Conservation (phyloP, 2,888 invertebrate species). For the Nomada ferruginata region DNA sequence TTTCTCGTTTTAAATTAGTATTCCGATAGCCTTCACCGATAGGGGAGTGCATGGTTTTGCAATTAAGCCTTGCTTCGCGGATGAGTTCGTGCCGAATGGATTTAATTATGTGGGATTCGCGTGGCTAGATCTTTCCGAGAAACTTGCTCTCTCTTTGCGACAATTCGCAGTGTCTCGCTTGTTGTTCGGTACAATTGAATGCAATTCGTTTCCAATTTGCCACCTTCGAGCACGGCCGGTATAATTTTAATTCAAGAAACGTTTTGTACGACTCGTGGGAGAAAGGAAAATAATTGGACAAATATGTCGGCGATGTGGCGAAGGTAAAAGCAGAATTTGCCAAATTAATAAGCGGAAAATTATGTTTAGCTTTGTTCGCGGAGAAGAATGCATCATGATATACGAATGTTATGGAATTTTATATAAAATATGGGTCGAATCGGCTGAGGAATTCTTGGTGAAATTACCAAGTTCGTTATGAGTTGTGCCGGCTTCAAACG, state of each 20-base stretch:
- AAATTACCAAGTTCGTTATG: conserved; percentile 37
- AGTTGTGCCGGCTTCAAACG: conserved; percentile 36
- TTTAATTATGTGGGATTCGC: not conserved
- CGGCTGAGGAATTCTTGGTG: not conserved
- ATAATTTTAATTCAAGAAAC: conserved; percentile 9
- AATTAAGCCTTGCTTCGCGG: conserved; percentile 5
- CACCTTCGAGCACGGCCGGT: not conserved
- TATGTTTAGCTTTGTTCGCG: not conserved
- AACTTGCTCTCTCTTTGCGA: not conserved
- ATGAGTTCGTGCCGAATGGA: not conserved
- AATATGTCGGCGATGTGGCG: not conserved
- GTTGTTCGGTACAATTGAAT: not conserved
- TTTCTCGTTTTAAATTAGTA: too few species aligned
- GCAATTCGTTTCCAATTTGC: conserved; percentile 10
- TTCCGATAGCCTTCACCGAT: not conserved
- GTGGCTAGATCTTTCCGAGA: not conserved
- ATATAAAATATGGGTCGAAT: not conserved
- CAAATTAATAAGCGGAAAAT: not conserved
- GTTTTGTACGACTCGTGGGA: conserved; percentile 43
- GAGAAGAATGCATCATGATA: not conserved
- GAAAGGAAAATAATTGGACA: conserved; percentile 69
- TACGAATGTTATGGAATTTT: not conserved
- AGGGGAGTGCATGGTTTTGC: not conserved
- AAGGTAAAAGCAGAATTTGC: not conserved
- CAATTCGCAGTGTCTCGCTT: not conserved